phyloP scores from a whole-genome alignment of 2,888 invertebrate species.

The Leptopilina myrica region DNA sequence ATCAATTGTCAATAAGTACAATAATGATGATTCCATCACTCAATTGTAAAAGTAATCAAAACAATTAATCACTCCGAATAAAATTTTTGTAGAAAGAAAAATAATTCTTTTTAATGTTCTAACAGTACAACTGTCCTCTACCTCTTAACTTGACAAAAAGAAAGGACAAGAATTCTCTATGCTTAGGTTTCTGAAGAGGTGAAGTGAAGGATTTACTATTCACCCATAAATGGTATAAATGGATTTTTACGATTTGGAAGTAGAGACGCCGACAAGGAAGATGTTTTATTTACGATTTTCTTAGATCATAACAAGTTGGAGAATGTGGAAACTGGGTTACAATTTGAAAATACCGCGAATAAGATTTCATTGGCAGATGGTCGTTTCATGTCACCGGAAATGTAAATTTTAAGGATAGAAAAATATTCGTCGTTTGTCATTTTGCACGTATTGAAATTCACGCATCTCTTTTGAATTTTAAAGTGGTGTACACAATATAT shows the following conservation, averaged over 20 bases:
- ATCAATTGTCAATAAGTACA: too few relatives aligned
- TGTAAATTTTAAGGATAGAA: neutral
- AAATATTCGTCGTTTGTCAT: conserved; percentile 23
- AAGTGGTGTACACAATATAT: neutral
- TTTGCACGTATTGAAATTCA: conserved; percentile 13
- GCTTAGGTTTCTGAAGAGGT: neutral
- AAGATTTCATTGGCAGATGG: conserved; percentile 17
- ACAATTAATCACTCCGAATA: too few relatives aligned
- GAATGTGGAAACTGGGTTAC: conserved; percentile 55
- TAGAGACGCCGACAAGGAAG: conserved; percentile 45
- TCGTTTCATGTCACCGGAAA: conserved; percentile 21
- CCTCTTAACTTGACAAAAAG: neutral
- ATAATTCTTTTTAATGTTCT: too few relatives aligned
- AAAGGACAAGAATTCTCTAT: neutral
- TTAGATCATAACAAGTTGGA: conserved; percentile 44
- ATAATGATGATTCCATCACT: too few relatives aligned
- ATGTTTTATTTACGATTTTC: conserved; percentile 48
- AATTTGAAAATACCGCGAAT: conserved; percentile 45
- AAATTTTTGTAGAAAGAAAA: neutral
- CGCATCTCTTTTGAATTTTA: neutral
- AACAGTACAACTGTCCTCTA: too few relatives aligned
- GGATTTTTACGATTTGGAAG: conserved; percentile 22
- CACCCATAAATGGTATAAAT: conserved; percentile 17
- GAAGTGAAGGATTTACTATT: conserved; percentile 13
- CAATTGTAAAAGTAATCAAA: too few relatives aligned